Percentiles rank a stretch among this genome's conserved stretches.
phyloP scores from a whole-genome alignment of 2,113 vertebrate genomes.

The Ovis canadensis region DNA sequence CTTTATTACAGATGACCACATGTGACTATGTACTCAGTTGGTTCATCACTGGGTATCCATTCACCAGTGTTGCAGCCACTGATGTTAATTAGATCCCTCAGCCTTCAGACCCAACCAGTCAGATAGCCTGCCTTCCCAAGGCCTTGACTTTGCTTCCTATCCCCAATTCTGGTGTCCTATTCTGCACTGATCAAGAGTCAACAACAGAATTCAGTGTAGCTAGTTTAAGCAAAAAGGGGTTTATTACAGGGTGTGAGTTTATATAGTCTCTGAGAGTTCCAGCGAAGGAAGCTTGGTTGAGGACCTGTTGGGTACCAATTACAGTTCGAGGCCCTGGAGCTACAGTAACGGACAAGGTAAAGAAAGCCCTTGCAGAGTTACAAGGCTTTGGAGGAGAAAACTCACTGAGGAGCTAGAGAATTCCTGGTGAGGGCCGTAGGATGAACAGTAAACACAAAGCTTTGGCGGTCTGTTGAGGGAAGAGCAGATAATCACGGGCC shows the following conservation, averaged over 20 bases:
- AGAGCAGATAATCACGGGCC: neutral
- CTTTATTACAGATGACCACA: neutral
- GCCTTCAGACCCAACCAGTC: neutral
- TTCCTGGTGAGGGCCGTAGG: neutral
- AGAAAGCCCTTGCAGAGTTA: neutral
- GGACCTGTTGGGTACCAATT: neutral
- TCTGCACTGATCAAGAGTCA: neutral
- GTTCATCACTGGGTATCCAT: neutral
- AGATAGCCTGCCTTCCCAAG: neutral
- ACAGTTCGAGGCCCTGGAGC: neutral
- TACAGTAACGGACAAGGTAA: neutral
- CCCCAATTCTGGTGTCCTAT: neutral
- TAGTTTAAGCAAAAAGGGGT: neutral
- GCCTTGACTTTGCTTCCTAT: neutral
- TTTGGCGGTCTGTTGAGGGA: neutral
- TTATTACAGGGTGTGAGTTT: neutral
- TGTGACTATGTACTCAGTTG: neutral
- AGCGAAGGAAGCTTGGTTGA: neutral
- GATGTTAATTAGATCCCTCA: neutral
- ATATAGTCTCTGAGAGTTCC: neutral
- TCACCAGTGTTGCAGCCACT: neutral
- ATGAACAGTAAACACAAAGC: neutral
- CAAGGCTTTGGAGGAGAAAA: neutral
- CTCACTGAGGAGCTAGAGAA: neutral
- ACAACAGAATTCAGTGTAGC: neutral